phyloP scores from a whole-genome alignment of 1,140 invertebrate genomes.

The Caerostris extrusa region DNA sequence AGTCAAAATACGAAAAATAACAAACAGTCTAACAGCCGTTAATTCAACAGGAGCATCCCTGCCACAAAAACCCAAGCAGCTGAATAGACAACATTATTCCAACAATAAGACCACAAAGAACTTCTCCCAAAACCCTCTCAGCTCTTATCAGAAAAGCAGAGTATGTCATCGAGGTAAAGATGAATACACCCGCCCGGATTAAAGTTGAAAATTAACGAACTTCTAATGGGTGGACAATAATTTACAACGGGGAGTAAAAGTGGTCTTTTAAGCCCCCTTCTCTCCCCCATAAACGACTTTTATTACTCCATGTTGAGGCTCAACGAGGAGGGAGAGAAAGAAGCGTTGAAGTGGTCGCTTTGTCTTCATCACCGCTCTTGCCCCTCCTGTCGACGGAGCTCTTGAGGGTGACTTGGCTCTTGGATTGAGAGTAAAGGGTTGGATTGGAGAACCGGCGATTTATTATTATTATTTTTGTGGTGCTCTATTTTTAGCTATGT shows the following conservation, averaged over 20 bases:
- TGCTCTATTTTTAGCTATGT: too few species aligned
- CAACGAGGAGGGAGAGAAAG: background rate
- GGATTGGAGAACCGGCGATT: too few species aligned
- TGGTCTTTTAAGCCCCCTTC: slow-evolving; percentile 29
- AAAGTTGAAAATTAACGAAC: slow-evolving; percentile 69
- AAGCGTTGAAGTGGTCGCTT: slow-evolving; percentile 37
- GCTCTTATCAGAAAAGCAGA: background rate
- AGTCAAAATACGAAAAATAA: too few species aligned
- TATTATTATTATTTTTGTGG: too few species aligned
- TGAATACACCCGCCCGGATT: slow-evolving; percentile 1
- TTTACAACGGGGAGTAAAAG: slow-evolving; percentile 64
- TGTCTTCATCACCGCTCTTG: slow-evolving; percentile 48
- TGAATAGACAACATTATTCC: background rate
- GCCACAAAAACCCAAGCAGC: background rate
- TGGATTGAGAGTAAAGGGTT: background rate
- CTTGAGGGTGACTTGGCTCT: background rate
- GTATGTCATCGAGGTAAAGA: background rate
- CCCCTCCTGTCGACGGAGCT: background rate
- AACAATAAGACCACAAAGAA: background rate
- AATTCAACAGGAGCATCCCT: too few species aligned
- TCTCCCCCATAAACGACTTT: slow-evolving; percentile 57
- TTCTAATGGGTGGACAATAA: slow-evolving; percentile 66
- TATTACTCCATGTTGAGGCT: slow-evolving; percentile 54
- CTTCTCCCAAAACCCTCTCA: background rate
- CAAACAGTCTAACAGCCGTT: too few species aligned